Evolutionary conservation across 2,113 vertebrate species (phyloP).

Genomic region (Gila orcuttii): DNA sequence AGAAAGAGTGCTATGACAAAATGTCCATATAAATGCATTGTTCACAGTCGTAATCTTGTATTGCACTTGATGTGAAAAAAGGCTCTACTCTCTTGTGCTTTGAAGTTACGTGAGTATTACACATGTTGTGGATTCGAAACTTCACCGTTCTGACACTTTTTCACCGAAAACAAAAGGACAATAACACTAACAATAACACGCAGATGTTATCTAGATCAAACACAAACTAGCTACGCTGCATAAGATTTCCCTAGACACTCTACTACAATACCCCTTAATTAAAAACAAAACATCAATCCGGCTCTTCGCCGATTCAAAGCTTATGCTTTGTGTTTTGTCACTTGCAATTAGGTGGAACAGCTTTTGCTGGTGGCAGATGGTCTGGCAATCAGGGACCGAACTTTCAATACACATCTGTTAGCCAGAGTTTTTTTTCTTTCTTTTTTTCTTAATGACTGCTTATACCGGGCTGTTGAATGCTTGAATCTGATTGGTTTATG

Average conservation of each 20-base stretch:
- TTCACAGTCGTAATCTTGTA: not conserved
- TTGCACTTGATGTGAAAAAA: not conserved
- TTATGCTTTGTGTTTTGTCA: slow-evolving; percentile 22
- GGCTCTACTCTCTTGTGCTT: not conserved
- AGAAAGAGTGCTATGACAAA: not conserved
- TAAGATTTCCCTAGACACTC: slow-evolving; percentile 28
- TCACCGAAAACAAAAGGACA: slow-evolving; percentile 22
- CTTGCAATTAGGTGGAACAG: slow-evolving; percentile 36
- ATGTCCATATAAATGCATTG: not conserved
- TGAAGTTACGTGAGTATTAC: not conserved
- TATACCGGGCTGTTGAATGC: not conserved
- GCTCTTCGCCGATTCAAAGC: slow-evolving; percentile 25
- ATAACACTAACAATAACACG: slow-evolving; percentile 2
- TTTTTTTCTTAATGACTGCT: not conserved
- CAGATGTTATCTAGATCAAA: slow-evolving; percentile 26
- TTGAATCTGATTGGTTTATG: no score
- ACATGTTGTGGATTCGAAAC: not conserved
- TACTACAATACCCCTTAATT: slow-evolving; percentile 31
- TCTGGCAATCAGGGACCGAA: slow-evolving; percentile 9
- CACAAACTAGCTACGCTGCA: slow-evolving; percentile 8
- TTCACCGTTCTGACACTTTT: not conserved
- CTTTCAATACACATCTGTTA: slow-evolving; percentile 25
- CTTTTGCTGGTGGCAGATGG: slow-evolving; percentile 28
- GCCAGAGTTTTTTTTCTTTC: not conserved
- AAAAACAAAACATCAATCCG: slow-evolving; percentile 36